Conservation (phyloP, 2,888 invertebrate genomes). For the Notocelia uddmanniana region DNA sequence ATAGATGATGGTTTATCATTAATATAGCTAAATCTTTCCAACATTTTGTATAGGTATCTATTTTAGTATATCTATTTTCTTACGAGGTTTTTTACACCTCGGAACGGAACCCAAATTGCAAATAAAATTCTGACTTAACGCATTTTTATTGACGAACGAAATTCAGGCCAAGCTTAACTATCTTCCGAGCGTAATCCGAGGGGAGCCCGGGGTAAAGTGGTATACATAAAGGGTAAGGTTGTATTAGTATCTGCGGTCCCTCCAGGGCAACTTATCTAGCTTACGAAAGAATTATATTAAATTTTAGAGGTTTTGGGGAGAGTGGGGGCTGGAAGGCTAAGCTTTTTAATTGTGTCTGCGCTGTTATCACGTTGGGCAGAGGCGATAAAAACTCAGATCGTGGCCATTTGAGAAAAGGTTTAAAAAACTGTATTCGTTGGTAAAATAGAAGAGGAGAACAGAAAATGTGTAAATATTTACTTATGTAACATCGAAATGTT, state of each 20-base stretch:
- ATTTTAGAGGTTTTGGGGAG: slow-evolving; percentile 43
- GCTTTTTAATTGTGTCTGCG: slow-evolving; percentile 45
- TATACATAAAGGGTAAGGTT: slow-evolving; percentile 27
- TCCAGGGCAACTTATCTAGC: slow-evolving; percentile 46
- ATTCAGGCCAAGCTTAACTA: slow-evolving; percentile 83
- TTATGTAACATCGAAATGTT: no score
- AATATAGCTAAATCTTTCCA: no score
- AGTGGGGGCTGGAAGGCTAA: slow-evolving; percentile 37
- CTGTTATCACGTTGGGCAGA: slow-evolving; percentile 39
- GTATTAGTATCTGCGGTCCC: slow-evolving; percentile 40
- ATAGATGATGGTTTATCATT: no score
- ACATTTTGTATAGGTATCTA: no score
- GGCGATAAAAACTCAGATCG: slow-evolving; percentile 27
- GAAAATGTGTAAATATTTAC: no score
- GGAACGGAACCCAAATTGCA: slow-evolving; percentile 24
- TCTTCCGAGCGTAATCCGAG: slow-evolving; percentile 78
- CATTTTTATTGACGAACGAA: slow-evolving; percentile 77
- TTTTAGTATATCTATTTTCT: no score
- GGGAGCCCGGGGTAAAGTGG: slow-evolving; percentile 54
- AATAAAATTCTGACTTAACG: slow-evolving; percentile 9
- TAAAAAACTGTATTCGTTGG: slow-evolving; percentile 4
- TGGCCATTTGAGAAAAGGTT: slow-evolving; percentile 6
- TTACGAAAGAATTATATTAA: slow-evolving; percentile 45
- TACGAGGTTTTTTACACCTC: background rate
- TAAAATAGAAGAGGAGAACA: background rate